phyloP scores from a whole-genome alignment of 2,797 vertebrate species.

The Lycodopsis pacificus region DNA sequence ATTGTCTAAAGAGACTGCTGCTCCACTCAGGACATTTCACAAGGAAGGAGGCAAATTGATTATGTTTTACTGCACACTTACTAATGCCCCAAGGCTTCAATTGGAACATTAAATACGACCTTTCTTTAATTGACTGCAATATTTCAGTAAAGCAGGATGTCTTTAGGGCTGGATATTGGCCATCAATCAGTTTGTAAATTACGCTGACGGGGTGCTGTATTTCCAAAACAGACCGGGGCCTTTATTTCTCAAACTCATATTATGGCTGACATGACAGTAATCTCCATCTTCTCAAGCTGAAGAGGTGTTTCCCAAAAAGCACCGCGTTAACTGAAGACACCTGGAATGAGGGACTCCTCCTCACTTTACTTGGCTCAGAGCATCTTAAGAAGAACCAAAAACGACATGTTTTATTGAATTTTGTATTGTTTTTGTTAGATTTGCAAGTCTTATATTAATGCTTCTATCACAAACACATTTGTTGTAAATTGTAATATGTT shows the following conservation, averaged over 20 bases:
- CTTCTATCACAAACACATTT: no score
- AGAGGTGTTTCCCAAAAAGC: neutral
- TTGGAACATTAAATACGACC: neutral
- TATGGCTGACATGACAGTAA: no score
- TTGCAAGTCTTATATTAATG: no score
- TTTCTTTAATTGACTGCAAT: neutral
- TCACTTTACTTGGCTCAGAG: neutral
- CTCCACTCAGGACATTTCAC: neutral
- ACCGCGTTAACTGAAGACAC: no score
- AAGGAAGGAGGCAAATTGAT: slow-evolving; percentile 2
- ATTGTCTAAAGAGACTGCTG: neutral
- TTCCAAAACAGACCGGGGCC: neutral
- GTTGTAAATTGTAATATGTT: no score
- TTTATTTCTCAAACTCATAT: neutral
- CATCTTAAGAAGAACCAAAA: neutral
- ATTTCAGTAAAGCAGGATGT: neutral
- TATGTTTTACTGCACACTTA: neutral
- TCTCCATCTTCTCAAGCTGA: no score
- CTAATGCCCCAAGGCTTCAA: neutral
- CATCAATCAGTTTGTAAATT: neutral
- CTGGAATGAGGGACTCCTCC: neutral
- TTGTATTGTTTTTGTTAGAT: no score
- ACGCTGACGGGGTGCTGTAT: neutral
- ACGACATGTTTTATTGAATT: neutral
- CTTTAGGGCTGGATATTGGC: neutral